A percentile compares a stretch with the other conserved stretches of the same genome.
Conservation (phyloP, 2,888 invertebrate genomes). For the Liodrosophila aerea region DNA sequence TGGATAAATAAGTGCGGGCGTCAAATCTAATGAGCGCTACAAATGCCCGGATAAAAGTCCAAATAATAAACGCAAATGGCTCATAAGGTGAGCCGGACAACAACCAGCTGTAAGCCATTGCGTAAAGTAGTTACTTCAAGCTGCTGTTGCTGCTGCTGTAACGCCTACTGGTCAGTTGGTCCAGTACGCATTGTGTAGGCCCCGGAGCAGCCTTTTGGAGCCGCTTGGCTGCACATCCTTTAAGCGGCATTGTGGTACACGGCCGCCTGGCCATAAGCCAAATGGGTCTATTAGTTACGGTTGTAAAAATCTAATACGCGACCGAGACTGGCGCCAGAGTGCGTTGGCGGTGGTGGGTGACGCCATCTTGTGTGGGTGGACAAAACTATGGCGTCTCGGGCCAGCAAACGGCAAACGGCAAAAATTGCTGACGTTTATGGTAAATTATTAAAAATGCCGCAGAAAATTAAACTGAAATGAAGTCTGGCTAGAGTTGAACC, state of each 20-base stretch:
- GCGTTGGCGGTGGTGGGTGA: slow-evolving; percentile 22
- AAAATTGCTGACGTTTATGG: slow-evolving; percentile 69
- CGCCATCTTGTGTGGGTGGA: slow-evolving; percentile 35
- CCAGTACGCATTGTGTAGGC: not conserved
- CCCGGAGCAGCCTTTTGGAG: slow-evolving; percentile 10
- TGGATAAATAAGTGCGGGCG: slow-evolving; percentile 47
- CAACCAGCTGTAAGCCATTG: slow-evolving; percentile 28
- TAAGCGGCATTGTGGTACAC: slow-evolving; percentile 15
- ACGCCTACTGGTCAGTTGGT: slow-evolving; percentile 14
- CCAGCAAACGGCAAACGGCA: slow-evolving; percentile 29
- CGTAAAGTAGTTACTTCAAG: slow-evolving; percentile 72
- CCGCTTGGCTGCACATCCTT: slow-evolving; percentile 44
- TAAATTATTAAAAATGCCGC: slow-evolving; percentile 76
- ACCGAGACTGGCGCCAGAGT: slow-evolving; percentile 55
- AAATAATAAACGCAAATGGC: slow-evolving; percentile 80
- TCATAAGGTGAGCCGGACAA: slow-evolving; percentile 62
- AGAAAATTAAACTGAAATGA: slow-evolving; percentile 66
- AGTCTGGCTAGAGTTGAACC: slow-evolving; percentile 29
- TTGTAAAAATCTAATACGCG: slow-evolving; percentile 74
- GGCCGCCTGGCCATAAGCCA: slow-evolving; percentile 65
- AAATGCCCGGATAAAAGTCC: slow-evolving; percentile 78
- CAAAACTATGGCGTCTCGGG: slow-evolving; percentile 37
- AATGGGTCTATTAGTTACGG: slow-evolving; percentile 78
- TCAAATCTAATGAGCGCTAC: slow-evolving; percentile 76
- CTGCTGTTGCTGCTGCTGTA: slow-evolving; percentile 39